Base-by-base conservation (phyloP, 1,140 invertebrate species). In the Pollicipes pollicipes region DNA sequence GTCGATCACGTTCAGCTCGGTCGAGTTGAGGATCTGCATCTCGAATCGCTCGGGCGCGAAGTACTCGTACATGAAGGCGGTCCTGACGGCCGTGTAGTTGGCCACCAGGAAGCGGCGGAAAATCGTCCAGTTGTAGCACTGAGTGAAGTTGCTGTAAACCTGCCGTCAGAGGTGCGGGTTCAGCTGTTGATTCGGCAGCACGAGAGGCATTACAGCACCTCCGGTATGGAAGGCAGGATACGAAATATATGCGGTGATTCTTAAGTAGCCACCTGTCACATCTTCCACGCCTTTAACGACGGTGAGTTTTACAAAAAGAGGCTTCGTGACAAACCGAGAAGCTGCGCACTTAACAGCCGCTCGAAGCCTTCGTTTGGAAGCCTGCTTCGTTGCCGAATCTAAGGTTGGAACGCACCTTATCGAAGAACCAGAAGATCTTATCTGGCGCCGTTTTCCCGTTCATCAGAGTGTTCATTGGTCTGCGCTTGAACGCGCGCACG, bases 41-140 rank as follows among this genome's bases (percentile, higher is more conserved):
- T 84, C 82, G 77, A 84, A 85, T 72, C 82, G 79, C 73, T 85
- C 85, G 85, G 81, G 69, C 71, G 84, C 81, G 77, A 84, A 84
- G 45, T 82, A 80, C 77, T 85, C 84, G 77, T 83, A 85, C 1
- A 85, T 77, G 31, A 80, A 78, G 35, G 84, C 81, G 71, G 81
- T 79, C 74, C 84, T 80, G 70, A 83, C 78, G 29, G 80, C 77
- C 8, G 84, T 83, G 71, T 83, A 78, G 75, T 86, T 86, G 28
- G 84, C 85, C 0, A 85, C 83, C 10, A 85, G 84, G 75, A 81
- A 84, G 83, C 83, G 86, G 37, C 85, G 75, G 66, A 80, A 78
- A 2, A 83, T 78, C 30, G 79, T 78, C 73, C 80, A 81, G 71
- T 79, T 81, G 72, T 82, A 80, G 72, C 81, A 82, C 28, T 74